Evolutionary conservation across 2,888 invertebrate genomes (phyloP), one percentile per base, ranked within the genome.

Genomic region (Ischnus inquisitorius): DNA sequence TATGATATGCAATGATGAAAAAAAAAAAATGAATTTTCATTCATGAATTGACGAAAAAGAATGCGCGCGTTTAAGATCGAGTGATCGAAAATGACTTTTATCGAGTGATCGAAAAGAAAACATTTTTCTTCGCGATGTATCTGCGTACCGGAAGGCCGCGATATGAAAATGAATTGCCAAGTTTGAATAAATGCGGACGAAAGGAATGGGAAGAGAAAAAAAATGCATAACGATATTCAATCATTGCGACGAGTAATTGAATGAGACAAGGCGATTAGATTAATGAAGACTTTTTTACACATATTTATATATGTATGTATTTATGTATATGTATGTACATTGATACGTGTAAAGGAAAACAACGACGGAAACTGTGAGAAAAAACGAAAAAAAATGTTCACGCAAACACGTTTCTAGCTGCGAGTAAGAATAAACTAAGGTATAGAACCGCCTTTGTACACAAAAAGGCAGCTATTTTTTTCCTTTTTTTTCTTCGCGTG

Each of bases 361-460:
- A 16, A 80, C 34, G 16, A 41, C 25, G 51, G 14, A 25, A 43
- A 12, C 25, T 57, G 4, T 64, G 25, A 64, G 16, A 57, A 54
- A 25, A 25, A 68, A 16, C 19, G 19, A 54, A 51, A 62, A 34
- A 22, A 10, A 65, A 16, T 25, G 65, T 60, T 78, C 84, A 65
- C 68, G 57, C 28, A 19, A 84, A 82, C 88, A 88, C 71, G 83
- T 88, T 90, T 88, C 83, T 89, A 86, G 87, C 48, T 76, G 85
- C 65, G 74, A 86, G 83, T n/a, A 85, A 87, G 41, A 87, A 85
- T 88, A 87, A 90, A 80, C 39, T 67, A 41, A 48, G 67, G 65
- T 67, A 46, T 25, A 85, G 19, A 86, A 87, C 88, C 80, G 83
- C 84, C 87, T 90, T 89, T 88, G 79, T 88, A 89, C 78, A 83